Conservation (phyloP, 2,113 vertebrate species). For the Mungos mungo region DNA sequence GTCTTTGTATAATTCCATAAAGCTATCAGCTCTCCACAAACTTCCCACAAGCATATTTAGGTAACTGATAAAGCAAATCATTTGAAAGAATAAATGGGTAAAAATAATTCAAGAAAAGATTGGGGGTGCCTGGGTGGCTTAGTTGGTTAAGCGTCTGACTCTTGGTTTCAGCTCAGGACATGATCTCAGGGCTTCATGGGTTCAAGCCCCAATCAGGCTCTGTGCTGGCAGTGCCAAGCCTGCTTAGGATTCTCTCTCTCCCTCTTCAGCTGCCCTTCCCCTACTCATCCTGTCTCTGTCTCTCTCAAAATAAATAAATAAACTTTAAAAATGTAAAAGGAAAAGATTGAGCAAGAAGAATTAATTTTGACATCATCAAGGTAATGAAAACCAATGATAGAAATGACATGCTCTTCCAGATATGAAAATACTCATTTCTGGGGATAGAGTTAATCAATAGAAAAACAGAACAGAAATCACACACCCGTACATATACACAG, state of each 20-base stretch:
- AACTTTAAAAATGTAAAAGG: no score
- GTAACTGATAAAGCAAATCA: not conserved
- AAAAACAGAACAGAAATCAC: not conserved
- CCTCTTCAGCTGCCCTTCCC: no score
- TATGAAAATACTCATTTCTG: not conserved
- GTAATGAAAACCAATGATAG: not conserved
- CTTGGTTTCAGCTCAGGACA: no score
- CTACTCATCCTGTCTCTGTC: no score
- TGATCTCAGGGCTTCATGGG: no score
- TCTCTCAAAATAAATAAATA: no score
- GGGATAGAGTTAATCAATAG: not conserved
- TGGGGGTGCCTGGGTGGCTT: no score
- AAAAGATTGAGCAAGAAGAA: conserved; percentile 21
- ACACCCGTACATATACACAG: not conserved
- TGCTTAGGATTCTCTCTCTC: no score
- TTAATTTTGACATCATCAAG: conserved; percentile 30
- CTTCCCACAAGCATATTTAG: not conserved
- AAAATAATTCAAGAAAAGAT: not conserved
- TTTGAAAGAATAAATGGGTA: not conserved
- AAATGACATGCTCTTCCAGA: not conserved
- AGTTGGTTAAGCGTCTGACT: no score
- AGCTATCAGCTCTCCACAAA: not conserved
- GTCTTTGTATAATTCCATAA: conserved; percentile 2
- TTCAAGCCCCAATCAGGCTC: no score
- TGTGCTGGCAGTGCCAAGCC: no score